A percentile compares a stretch with the other conserved stretches of the same genome.
Conservation (phyloP, 1,140 invertebrate species). For the Nasonia giraulti region DNA sequence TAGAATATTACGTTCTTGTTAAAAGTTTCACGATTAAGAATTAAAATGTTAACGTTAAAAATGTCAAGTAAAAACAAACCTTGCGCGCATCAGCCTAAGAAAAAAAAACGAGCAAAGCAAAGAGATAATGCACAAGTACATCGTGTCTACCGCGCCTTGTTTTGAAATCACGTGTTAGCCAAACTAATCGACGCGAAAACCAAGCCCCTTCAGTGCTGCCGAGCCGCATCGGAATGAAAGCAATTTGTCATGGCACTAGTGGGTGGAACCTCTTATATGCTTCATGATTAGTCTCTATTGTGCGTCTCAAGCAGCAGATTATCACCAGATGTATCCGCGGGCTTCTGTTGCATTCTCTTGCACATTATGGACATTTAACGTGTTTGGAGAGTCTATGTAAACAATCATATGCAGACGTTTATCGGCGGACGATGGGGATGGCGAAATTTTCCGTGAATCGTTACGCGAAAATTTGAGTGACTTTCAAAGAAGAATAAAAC, state of each 20-base stretch:
- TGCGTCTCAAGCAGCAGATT: constrained; percentile 10
- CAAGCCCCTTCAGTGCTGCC: constrained; percentile 2
- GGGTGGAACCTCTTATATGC: constrained; percentile 6
- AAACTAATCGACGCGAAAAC: constrained; percentile 36
- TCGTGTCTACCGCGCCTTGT: neutral
- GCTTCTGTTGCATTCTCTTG: too few relatives aligned
- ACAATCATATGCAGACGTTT: too few relatives aligned
- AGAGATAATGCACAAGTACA: neutral
- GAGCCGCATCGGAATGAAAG: neutral
- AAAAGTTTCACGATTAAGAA: too few relatives aligned
- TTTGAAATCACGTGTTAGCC: constrained; percentile 35
- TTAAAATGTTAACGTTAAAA: too few relatives aligned
- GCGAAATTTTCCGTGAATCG: too few relatives aligned
- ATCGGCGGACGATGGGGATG: too few relatives aligned
- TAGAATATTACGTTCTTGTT: too few relatives aligned
- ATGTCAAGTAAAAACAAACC: too few relatives aligned
- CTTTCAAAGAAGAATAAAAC: too few relatives aligned
- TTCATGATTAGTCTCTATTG: constrained; percentile 23
- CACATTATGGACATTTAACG: neutral
- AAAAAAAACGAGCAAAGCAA: neutral
- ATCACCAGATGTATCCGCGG: constrained; percentile 7
- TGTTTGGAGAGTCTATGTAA: neutral
- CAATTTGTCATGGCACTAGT: constrained; percentile 27
- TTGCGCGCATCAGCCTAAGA: too few relatives aligned
- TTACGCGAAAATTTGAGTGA: too few relatives aligned